Percentiles rank a stretch among this genome's conserved stretches.
phyloP scores from a whole-genome alignment of 1,140 invertebrate species.

The Drosophila erecta region DNA sequence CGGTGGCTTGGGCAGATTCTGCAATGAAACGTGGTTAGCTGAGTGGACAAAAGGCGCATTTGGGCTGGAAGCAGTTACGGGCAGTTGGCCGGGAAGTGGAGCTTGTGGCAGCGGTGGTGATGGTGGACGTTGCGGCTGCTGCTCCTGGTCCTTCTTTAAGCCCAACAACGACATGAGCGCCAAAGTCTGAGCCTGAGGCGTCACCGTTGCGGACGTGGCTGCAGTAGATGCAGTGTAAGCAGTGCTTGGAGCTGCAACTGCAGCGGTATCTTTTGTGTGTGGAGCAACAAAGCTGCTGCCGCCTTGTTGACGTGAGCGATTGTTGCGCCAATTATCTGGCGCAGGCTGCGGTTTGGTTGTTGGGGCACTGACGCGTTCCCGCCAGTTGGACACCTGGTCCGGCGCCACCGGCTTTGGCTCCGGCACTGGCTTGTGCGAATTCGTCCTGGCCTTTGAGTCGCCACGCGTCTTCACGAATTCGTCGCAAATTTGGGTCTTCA shows the following conservation, averaged over 20 bases:
- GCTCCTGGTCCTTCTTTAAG: constrained; percentile 21
- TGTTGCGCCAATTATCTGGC: constrained; percentile 8
- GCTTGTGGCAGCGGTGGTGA: background rate
- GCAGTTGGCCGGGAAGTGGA: constrained; percentile 29
- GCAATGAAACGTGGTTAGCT: background rate
- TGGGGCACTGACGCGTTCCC: background rate
- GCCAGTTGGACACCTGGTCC: constrained; percentile 13
- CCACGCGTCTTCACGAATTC: constrained; percentile 37
- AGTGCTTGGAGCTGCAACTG: too few relatives aligned
- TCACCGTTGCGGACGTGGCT: background rate
- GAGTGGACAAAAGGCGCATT: background rate
- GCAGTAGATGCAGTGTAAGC: background rate
- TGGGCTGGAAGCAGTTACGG: constrained; percentile 2
- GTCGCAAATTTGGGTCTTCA: constrained; percentile 49
- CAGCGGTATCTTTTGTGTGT: too few relatives aligned
- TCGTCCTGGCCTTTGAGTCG: background rate
- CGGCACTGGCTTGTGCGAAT: background rate
- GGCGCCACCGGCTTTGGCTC: too few relatives aligned
- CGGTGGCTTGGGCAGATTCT: constrained; percentile 67
- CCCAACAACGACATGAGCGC: constrained; percentile 57
- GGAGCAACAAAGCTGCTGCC: background rate
- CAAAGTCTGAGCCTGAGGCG: constrained; percentile 41
- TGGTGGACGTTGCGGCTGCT: background rate
- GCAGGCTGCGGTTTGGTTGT: background rate
- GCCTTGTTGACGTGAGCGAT: constrained; percentile 7